Conservation (phyloP, 1,140 invertebrate species). For the Drosophila kanapiae region DNA sequence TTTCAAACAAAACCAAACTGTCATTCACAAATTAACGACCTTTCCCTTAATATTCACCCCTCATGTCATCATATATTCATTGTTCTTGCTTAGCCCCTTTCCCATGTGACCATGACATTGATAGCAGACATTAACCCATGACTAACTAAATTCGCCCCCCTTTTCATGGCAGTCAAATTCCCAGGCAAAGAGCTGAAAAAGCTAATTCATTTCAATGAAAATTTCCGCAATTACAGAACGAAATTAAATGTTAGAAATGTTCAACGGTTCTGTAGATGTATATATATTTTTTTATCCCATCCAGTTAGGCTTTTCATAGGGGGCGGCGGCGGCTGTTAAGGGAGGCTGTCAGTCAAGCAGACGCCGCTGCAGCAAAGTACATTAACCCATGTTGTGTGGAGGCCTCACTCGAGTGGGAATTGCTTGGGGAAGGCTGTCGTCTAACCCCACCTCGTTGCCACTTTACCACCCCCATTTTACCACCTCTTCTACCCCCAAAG, state of each 20-base stretch:
- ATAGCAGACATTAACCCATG: conserved; percentile 64
- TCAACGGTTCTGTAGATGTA: conserved; percentile 35
- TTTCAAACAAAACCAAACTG: neutral
- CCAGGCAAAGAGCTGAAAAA: conserved; percentile 23
- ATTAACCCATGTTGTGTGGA: conserved; percentile 67
- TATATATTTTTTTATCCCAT: conserved; percentile 22
- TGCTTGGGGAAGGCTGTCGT: conserved; percentile 52
- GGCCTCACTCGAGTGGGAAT: conserved; percentile 47
- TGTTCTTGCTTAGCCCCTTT: neutral
- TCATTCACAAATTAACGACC: neutral
- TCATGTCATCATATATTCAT: conserved; percentile 25
- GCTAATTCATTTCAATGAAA: conserved; percentile 82
- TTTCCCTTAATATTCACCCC: neutral
- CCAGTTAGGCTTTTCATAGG: conserved; percentile 32
- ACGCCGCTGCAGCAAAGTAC: conserved; percentile 74
- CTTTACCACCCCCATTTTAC: neutral
- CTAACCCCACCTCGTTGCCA: neutral
- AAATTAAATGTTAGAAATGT: conserved; percentile 78
- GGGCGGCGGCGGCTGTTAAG: conserved; percentile 15
- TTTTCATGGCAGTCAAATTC: conserved; percentile 27
- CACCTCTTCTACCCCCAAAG: conserved; percentile 25
- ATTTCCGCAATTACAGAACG: conserved; percentile 75
- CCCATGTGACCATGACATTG: conserved; percentile 70
- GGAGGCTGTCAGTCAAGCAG: conserved; percentile 63
- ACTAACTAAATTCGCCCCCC: conserved; percentile 27